Conservation (phyloP, 1,140 invertebrate species). For the Pemphigus obesinymphae region DNA sequence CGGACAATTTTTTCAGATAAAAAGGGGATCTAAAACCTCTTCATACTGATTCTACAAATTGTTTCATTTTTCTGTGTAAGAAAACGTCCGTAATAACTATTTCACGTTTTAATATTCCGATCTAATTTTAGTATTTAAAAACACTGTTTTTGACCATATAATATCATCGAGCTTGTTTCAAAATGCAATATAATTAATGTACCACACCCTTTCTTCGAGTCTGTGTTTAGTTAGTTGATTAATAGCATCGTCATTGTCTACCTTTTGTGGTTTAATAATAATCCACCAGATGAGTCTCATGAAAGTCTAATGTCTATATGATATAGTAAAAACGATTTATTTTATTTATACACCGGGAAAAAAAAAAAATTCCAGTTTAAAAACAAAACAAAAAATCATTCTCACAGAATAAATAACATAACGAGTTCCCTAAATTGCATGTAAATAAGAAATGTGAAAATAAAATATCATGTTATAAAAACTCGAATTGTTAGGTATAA, state of each 20-base stretch:
- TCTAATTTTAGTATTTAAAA: background rate
- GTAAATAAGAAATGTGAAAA: too few relatives aligned
- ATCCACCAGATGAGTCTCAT: background rate
- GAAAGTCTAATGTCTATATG: background rate
- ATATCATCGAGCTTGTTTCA: background rate
- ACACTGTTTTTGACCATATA: background rate
- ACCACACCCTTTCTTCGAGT: background rate
- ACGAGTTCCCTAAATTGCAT: too few relatives aligned
- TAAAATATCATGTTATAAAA: too few relatives aligned
- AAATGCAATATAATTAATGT: slow-evolving; percentile 21
- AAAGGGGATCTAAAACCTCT: too few relatives aligned
- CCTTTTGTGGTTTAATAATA: slow-evolving; percentile 19
- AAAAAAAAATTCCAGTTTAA: too few relatives aligned
- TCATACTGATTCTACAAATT: too few relatives aligned
- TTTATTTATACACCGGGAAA: background rate
- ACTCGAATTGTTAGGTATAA: too few relatives aligned
- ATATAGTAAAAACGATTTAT: slow-evolving; percentile 10
- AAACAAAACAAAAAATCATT: too few relatives aligned
- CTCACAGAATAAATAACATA: too few relatives aligned
- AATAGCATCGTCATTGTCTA: slow-evolving; percentile 31
- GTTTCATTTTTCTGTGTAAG: too few relatives aligned
- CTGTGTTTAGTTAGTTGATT: slow-evolving; percentile 36
- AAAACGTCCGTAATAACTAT: too few relatives aligned
- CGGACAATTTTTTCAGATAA: too few relatives aligned
- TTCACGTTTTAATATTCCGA: background rate